Evolutionary conservation across 2,797 vertebrate genomes (phyloP), one percentile per base, ranked within the genome.

Genomic region (Sandelia bainsii): DNA sequence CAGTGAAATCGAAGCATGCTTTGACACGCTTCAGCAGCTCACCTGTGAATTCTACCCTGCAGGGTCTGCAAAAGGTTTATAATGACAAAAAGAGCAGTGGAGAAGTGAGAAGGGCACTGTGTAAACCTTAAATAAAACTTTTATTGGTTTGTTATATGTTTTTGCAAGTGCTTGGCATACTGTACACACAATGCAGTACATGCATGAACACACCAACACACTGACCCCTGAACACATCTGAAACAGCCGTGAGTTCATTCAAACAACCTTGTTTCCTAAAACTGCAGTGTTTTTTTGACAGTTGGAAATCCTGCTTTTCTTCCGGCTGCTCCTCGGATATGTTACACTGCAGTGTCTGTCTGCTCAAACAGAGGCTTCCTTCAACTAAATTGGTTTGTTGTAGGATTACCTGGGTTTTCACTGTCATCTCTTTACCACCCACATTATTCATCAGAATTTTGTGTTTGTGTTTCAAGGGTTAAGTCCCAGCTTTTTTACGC

Each of bases 281-380:
- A 37, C 37, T 1, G 19, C 17, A 22, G 14, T 51, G 58, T 20
- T 58, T 25, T 75, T 87, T 66, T 80, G 72, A 75, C 86, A 46
- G 88, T 92, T 90, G 62, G 59, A 75, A 70, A 80, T 88, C 89
- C 89, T 82, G 69, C 66, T 86, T 66, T 80, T 74, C 20, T 70
- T 85, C 84, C 62, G 20, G 75, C 60, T 73, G 69, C 69, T 80
- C 48, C 44, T 62, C 54, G 48, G 71, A 70, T 58, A 51, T n/a
- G 5, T 64, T 64, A 48, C 40, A 58, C 62, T 5, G 2, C 52
- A n/a, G 23, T 3, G 23, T 56, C 6, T n/a, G 39, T 58, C 61
- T 82, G 17, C 75, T 82, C 34, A 83, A 85, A 87, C 62, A 84
- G 48, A 69, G 17, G n/a, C 29, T 49, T 66, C 54, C 37, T 65